phyloP scores from a whole-genome alignment of 2,888 invertebrate species.

The Hermodice carunculata region DNA sequence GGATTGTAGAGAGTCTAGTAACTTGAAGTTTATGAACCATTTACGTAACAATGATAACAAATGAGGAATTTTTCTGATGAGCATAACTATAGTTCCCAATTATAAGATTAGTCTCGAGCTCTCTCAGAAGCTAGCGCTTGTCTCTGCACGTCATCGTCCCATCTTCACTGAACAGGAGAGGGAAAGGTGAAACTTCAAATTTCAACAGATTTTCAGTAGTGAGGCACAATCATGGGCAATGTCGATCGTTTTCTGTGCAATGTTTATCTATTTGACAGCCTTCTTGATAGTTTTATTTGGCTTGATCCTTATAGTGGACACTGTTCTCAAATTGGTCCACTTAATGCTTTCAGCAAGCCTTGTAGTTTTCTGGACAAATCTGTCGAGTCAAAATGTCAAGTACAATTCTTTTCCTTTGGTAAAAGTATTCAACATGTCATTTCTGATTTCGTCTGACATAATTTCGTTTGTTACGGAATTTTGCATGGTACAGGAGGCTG shows the following conservation, averaged over 20 bases:
- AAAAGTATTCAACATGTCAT: conserved; percentile 4
- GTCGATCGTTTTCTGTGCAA: conserved; percentile 4
- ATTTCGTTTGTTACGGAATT: conserved; percentile 14
- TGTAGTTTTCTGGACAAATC: not conserved
- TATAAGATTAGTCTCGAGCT: conserved; percentile 4
- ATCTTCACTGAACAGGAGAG: not conserved
- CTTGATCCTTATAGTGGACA: conserved; percentile 3
- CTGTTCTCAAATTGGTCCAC: conserved; percentile 7
- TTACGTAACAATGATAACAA: not conserved
- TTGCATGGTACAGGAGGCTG: not conserved
- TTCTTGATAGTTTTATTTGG: conserved; percentile 6
- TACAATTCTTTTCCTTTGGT: conserved; percentile 8
- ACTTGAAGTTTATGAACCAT: not conserved
- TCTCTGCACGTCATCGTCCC: conserved; percentile 5
- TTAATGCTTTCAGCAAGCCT: conserved; percentile 1
- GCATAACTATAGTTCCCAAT: not conserved
- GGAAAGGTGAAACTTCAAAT: not conserved
- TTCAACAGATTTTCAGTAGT: not conserved
- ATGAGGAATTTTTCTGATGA: not conserved
- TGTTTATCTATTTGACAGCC: conserved; percentile 11
- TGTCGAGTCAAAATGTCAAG: not conserved
- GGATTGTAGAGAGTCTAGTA: not conserved
- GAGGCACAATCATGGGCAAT: conserved; percentile 5
- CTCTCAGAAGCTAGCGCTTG: conserved; percentile 9
- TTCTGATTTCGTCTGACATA: conserved; percentile 6